These are phyloP conservation scores for Aphodius sticticus DNA, from an alignment of 2,888 invertebrate genomes.

Conservation along the genomic window DNA sequence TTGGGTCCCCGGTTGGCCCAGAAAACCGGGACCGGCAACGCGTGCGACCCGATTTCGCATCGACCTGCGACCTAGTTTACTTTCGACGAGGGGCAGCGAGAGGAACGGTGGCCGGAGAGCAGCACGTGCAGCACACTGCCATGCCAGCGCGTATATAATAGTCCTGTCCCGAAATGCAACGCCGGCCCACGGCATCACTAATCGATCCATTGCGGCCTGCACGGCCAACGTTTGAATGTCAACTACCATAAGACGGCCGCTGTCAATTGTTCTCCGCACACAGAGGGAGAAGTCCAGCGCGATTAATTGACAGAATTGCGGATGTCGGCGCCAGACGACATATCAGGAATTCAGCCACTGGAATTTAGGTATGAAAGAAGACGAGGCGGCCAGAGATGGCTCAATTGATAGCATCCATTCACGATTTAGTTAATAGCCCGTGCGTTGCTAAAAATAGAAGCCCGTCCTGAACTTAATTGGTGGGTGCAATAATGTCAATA, in stretches of 20 bases:
- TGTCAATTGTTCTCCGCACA: too few species aligned
- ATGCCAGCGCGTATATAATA: not conserved
- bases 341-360: too few species aligned
- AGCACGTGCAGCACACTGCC: slow-evolving; percentile 34
- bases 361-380: too few species aligned
- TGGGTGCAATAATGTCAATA: too few species aligned
- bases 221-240: not conserved
- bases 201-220: not conserved
- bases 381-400: too few species aligned
- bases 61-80: slow-evolving; percentile 46
- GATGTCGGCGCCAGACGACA: too few species aligned
- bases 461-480: too few species aligned
- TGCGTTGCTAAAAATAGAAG: too few species aligned
- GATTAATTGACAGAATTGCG: too few species aligned
- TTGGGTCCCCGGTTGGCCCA: slow-evolving; percentile 41
- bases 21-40: slow-evolving; percentile 45
- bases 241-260: not conserved
- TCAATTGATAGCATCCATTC: too few species aligned
- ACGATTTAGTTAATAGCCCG: too few species aligned
- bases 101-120: slow-evolving; percentile 15
- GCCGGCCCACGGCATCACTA: not conserved
- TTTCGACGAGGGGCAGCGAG: slow-evolving; percentile 32
- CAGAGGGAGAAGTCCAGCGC: too few species aligned
- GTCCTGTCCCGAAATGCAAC: slow-evolving; percentile 20
- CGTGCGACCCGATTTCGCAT: slow-evolving; percentile 43